Evolutionary conservation across 2,888 invertebrate genomes (phyloP).

Genomic region (Melieria omissa): DNA sequence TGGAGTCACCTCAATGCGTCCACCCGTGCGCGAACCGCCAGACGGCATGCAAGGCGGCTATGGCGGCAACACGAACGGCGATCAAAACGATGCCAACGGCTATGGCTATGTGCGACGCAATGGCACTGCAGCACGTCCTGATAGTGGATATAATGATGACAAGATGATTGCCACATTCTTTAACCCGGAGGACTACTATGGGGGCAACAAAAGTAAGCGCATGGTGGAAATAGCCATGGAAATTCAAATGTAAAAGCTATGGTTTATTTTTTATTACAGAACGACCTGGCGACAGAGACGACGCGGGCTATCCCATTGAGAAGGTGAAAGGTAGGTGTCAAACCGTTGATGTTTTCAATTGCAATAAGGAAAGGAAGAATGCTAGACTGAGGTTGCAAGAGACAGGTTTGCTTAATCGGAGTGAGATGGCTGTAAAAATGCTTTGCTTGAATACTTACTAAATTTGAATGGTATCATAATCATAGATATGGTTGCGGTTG

Average conservation of each 20-base stretch:
- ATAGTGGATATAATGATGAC: conserved; percentile 56
- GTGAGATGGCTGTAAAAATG: background rate
- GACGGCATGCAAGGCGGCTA: background rate
- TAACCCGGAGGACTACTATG: conserved; percentile 65
- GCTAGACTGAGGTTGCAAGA: background rate
- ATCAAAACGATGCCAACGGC: conserved; percentile 41
- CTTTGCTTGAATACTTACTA: background rate
- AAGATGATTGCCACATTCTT: conserved; percentile 65
- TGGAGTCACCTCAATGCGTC: conserved; percentile 46
- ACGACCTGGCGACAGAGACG: conserved; percentile 50
- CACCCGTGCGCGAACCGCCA: conserved; percentile 43
- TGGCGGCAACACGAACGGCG: conserved; percentile 35
- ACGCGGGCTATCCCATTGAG: conserved; percentile 52
- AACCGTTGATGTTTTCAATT: background rate
- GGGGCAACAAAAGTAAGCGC: conserved; percentile 59
- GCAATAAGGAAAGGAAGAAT: background rate
- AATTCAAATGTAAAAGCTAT: background rate
- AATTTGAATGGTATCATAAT: background rate
- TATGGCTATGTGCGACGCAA: conserved; percentile 51
- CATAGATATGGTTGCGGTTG: no score
- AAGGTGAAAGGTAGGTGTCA: conserved; percentile 55
- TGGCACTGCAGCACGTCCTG: conserved; percentile 45
- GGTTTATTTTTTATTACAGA: conserved; percentile 43
- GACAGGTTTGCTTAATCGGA: background rate
- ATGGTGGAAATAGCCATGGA: background rate